Evolutionary conservation across 2,113 vertebrate species (phyloP).

Genomic region (Capra hircus): DNA sequence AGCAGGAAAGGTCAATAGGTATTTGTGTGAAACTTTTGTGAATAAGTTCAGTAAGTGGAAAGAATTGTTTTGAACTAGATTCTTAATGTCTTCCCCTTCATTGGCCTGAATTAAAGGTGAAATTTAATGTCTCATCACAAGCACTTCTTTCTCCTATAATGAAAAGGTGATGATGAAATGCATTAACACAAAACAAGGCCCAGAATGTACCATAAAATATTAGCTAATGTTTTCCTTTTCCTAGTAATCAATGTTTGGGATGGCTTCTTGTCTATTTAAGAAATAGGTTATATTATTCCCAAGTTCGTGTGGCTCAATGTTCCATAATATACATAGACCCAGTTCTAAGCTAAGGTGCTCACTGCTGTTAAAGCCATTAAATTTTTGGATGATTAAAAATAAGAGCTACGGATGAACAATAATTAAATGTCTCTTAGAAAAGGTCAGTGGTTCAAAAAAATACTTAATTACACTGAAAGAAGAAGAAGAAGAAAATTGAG

Average conservation of each 20-base stretch:
- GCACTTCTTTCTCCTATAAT: neutral
- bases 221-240: neutral
- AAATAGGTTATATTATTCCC: neutral
- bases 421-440: constrained; percentile 35
- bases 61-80: neutral
- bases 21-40: neutral
- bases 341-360: neutral
- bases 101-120: neutral
- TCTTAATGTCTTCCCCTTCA: neutral
- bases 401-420: constrained; percentile 17
- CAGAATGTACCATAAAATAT: constrained; percentile 28
- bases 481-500: constrained; percentile 23
- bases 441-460: constrained; percentile 43
- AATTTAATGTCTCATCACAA: neutral
- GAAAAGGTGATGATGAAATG: neutral
- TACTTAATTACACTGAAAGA: constrained; percentile 35
- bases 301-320: neutral
- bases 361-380: neutral
- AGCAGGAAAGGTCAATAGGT: neutral
- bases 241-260: neutral
- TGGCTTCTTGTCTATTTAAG: neutral
- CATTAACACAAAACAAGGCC: neutral
- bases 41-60: constrained; percentile 9
- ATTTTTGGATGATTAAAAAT: constrained; percentile 20
- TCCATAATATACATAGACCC: neutral